Conservation (phyloP, 2,888 invertebrate species). For the Diaprepes abbreviatus region DNA sequence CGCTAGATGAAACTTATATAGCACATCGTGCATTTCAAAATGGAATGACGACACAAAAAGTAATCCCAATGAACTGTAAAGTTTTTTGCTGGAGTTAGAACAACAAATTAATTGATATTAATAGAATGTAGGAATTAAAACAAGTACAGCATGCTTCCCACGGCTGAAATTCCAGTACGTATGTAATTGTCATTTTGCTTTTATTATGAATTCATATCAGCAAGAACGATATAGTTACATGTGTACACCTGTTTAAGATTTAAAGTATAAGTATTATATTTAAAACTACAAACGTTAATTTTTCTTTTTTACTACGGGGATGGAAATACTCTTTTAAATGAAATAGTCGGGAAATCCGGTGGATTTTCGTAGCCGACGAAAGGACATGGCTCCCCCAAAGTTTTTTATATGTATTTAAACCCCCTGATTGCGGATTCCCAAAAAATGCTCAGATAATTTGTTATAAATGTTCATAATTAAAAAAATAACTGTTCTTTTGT, state of each 20-base stretch:
- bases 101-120: slow-evolving; percentile 2
- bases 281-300: too few species aligned
- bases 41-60: slow-evolving; percentile 9
- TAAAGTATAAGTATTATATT: too few species aligned
- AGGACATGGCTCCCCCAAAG: too few species aligned
- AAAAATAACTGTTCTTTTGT: too few species aligned
- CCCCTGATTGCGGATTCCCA: too few species aligned
- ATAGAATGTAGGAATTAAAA: slow-evolving; percentile 9
- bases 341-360: too few species aligned
- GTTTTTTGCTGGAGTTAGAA: slow-evolving; percentile 7
- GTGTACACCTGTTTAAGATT: background rate
- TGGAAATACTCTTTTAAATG: too few species aligned
- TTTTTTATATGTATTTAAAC: too few species aligned
- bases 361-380: too few species aligned
- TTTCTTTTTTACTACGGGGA: too few species aligned
- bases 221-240: background rate
- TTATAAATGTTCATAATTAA: too few species aligned
- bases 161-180: slow-evolving; percentile 15
- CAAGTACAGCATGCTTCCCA: background rate
- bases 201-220: slow-evolving; percentile 8
- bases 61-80: slow-evolving; percentile 22
- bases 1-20: slow-evolving; percentile 9
- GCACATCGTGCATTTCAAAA: slow-evolving; percentile 13
- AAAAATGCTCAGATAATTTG: too few species aligned
- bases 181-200: background rate